Conservation (phyloP, 2,888 invertebrate species). For the Trypoxylon attenuatum region DNA sequence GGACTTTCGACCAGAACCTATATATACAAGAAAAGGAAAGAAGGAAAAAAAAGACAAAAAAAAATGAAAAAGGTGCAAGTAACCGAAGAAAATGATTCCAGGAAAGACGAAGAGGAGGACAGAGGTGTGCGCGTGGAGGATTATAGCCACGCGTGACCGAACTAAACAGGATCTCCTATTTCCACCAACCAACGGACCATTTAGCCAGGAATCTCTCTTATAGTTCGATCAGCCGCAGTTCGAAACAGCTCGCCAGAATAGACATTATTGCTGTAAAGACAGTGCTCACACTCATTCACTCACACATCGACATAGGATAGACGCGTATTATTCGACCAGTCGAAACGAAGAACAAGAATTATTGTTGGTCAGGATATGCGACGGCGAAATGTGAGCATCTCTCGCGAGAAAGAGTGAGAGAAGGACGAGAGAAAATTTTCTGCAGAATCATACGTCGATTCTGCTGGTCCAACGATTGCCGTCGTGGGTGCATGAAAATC, state of each 20-base stretch:
- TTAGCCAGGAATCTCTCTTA: conserved; percentile 17
- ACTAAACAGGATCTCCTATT: conserved; percentile 36
- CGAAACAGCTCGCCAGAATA: conserved; percentile 2
- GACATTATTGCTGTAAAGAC: background rate
- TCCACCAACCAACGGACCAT: conserved; percentile 18
- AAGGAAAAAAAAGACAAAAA: conserved; percentile 32
- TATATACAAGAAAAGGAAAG: background rate
- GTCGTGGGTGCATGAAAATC: background rate
- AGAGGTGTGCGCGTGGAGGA: background rate
- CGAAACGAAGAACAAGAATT: background rate
- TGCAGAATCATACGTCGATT: too few relatives aligned
- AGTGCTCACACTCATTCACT: background rate
- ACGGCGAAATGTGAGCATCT: too few relatives aligned
- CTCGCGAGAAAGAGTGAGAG: background rate
- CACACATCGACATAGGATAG: background rate
- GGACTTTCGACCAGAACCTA: too few relatives aligned
- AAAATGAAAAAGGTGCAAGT: background rate
- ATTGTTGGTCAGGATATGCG: too few relatives aligned
- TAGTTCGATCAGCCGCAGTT: conserved; percentile 28
- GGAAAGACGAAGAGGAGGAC: conserved; percentile 2
- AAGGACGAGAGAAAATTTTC: too few relatives aligned
- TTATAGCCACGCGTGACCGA: conserved; percentile 12
- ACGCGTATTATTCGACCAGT: background rate
- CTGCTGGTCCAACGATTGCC: too few relatives aligned
- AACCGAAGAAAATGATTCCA: background rate